phyloP scores from a whole-genome alignment of 2,797 vertebrate species.

The Clamator glandarius region DNA sequence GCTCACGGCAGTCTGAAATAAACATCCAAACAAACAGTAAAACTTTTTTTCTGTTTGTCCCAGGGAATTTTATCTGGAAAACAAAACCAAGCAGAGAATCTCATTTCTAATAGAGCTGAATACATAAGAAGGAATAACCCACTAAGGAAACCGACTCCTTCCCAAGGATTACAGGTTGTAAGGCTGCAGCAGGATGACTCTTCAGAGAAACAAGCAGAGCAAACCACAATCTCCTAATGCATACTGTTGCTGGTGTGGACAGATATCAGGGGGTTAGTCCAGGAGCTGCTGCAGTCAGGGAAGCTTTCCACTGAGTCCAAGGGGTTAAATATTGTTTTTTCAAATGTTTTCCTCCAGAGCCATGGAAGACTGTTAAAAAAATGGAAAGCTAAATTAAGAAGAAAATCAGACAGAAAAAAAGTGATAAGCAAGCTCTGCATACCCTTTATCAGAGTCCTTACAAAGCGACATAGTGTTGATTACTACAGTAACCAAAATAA shows the following conservation, averaged over 20 bases:
- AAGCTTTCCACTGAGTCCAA: not conserved
- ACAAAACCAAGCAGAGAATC: conserved; percentile 57
- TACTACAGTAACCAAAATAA: not conserved
- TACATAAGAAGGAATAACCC: conserved; percentile 35
- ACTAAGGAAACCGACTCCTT: conserved; percentile 38
- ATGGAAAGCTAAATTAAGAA: not conserved
- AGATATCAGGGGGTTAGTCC: conserved; percentile 2
- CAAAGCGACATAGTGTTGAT: not conserved
- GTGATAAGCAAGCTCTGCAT: not conserved
- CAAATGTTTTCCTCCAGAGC: not conserved
- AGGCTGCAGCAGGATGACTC: conserved; percentile 24
- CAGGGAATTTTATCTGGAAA: conserved; percentile 60
- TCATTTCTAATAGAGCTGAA: conserved; percentile 51
- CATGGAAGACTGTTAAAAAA: not conserved
- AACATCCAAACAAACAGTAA: conserved; percentile 55
- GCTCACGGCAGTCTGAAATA: conserved; percentile 38
- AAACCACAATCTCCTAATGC: conserved; percentile 35
- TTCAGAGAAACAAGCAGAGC: conserved; percentile 43
- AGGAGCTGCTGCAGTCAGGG: not conserved
- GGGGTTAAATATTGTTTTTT: conserved; percentile 25
- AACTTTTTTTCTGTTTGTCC: conserved; percentile 18
- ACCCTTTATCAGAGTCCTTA: not conserved
- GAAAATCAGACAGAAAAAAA: not conserved
- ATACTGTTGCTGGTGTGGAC: not conserved
- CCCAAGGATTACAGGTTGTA: conserved; percentile 35